phyloP scores from a whole-genome alignment of 2,888 invertebrate genomes.

The Geotrupes spiniger region DNA sequence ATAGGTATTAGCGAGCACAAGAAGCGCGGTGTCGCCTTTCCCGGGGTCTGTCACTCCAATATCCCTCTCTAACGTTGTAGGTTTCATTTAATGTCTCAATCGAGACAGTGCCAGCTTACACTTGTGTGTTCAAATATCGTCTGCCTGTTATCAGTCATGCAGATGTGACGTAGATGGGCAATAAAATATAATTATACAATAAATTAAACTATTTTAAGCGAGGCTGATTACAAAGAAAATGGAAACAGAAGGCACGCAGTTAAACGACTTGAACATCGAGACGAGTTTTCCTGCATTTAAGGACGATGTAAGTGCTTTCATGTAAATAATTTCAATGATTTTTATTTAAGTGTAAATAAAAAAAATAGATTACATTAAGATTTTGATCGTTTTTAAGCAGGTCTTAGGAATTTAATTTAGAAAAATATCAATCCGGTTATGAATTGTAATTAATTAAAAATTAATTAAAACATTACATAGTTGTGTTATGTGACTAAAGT shows the following conservation, averaged over 20 bases:
- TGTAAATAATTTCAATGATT: background rate
- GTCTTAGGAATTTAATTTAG: conserved; percentile 1
- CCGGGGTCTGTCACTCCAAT: conserved; percentile 12
- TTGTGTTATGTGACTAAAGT: conserved; percentile 1
- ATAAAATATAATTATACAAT: too few relatives aligned
- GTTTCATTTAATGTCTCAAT: conserved; percentile 22
- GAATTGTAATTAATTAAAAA: background rate
- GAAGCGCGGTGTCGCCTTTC: conserved; percentile 17
- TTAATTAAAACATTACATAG: background rate
- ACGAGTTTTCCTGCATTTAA: background rate
- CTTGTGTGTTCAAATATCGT: conserved; percentile 11
- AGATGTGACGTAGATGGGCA: background rate
- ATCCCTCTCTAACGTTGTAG: conserved; percentile 1
- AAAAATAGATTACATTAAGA: background rate
- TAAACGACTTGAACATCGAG: conserved; percentile 15
- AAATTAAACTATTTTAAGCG: too few relatives aligned
- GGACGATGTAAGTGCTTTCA: conserved; percentile 14
- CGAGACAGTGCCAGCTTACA: conserved; percentile 14
- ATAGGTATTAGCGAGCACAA: conserved; percentile 2
- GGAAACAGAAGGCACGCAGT: conserved; percentile 19
- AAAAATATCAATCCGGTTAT: background rate
- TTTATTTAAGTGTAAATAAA: background rate
- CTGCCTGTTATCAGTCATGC: too few relatives aligned
- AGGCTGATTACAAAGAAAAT: conserved; percentile 2
- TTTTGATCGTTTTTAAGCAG: conserved; percentile 1